These are phyloP conservation scores for Aix galericulata DNA, from an alignment of 2,113 vertebrate genomes.

Conservation along the genomic window DNA sequence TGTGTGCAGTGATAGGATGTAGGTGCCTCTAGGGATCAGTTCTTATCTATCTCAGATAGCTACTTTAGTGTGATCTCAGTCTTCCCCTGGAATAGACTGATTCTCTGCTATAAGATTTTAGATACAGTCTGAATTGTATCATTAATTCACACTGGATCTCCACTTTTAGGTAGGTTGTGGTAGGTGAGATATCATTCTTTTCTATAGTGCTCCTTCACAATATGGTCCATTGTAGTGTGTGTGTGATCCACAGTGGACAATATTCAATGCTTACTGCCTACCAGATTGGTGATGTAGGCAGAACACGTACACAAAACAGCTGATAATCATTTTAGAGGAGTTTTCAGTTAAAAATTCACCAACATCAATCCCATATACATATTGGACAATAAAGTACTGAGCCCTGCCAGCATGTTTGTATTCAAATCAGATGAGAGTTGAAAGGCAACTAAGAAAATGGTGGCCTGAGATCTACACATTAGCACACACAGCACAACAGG, in stretches of 20 bases:
- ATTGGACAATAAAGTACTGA: background rate
- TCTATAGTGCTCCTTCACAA: background rate
- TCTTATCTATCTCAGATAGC: background rate
- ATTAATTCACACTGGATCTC: background rate
- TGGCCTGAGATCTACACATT: background rate
- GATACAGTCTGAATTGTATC: background rate
- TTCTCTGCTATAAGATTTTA: background rate
- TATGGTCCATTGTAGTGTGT: background rate
- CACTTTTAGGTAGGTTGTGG: background rate
- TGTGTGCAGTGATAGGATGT: background rate
- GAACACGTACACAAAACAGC: background rate
- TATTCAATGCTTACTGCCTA: background rate
- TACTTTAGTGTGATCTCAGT: background rate
- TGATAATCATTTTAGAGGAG: background rate
- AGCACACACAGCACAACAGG: background rate
- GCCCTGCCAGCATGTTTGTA: background rate
- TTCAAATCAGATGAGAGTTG: background rate
- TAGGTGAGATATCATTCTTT: background rate
- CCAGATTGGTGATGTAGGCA: background rate
- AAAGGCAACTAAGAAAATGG: background rate
- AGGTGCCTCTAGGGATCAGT: background rate
- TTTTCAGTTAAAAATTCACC: background rate
- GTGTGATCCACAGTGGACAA: background rate
- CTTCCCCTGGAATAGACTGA: background rate
- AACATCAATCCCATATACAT: background rate